Evolutionary conservation across 2,888 invertebrate species (phyloP), one percentile per base, ranked within the genome.

Genomic region (Eristalis pertinax): DNA sequence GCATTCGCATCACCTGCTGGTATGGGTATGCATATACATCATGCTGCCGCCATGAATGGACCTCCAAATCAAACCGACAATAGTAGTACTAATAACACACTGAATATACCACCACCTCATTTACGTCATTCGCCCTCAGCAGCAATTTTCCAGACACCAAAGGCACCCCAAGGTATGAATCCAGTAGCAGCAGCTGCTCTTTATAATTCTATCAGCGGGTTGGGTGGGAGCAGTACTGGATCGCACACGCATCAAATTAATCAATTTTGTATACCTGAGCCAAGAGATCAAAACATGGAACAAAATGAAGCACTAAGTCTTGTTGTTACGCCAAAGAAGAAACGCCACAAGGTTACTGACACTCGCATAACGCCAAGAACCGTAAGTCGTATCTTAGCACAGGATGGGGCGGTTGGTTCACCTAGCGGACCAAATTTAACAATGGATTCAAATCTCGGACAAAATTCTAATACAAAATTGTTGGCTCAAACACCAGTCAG

Each of bases 291-390:
- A 90, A 94, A 95, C 91, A 96, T 97, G 60, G 98, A 98, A 92
- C 98, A 98, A 93, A 97, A 97, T 93, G 98, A 98, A 93, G 98
- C 99, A 4, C 95, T 99, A 79, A 98, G 98, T 92, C 95, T 99
- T 90, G 98, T 99, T 82, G 98, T 99, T 90, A 97, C 97, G 65
- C 97, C 98, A 2, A 98, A 98, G 94, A 99, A 98, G 95, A 99
- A 98, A 94, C 95, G 99, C 77, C 98, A 99, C 92, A 99, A 99
- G 96, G 97, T 98, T 91, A 99, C 99, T 50, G 98, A 98, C 92
- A 98, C 98, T 75, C 95, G 98, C 90, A 97, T 98, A 90, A 98
- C 98, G 41, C 98, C 98, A 26, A 95, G 98, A 89, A 97, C 98
- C 68, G 97, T 98, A 64, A 97, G 97, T 92, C 95, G 98, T 89